Conservation (phyloP, 2,113 vertebrate genomes). For the Emydocephalus ijimae region DNA sequence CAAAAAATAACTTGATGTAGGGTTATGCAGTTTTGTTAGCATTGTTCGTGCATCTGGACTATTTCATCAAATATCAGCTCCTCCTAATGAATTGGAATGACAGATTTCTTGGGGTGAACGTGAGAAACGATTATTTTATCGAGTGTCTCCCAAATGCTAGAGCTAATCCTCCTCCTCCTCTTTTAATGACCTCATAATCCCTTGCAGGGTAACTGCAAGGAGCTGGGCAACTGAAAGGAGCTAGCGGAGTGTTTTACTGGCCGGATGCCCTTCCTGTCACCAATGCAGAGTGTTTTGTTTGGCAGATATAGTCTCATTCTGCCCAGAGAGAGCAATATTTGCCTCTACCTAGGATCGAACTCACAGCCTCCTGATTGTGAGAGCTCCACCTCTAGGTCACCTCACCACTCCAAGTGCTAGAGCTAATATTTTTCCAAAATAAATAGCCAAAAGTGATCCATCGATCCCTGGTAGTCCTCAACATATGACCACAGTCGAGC, state of each 20-base stretch:
- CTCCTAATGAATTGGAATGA: neutral
- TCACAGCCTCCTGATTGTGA: no score
- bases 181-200: no score
- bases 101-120: neutral
- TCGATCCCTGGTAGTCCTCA: neutral
- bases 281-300: no score
- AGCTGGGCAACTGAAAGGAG: no score
- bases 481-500: no score
- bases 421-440: neutral
- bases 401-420: neutral
- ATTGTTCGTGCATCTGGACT: neutral
- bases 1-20: neutral
- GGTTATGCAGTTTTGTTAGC: neutral
- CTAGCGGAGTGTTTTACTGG: no score
- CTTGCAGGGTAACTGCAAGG: no score
- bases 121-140: neutral
- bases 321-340: no score
- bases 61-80: conserved; percentile 1
- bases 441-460: neutral
- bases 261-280: no score
- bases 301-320: no score
- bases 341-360: no score
- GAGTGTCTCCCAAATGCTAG: neutral
- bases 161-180: neutral
- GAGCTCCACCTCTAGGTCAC: no score